Percentiles rank a stretch among this genome's conserved stretches.
Conservation (phyloP, 2,888 invertebrate species). For the Lysandra coridon region DNA sequence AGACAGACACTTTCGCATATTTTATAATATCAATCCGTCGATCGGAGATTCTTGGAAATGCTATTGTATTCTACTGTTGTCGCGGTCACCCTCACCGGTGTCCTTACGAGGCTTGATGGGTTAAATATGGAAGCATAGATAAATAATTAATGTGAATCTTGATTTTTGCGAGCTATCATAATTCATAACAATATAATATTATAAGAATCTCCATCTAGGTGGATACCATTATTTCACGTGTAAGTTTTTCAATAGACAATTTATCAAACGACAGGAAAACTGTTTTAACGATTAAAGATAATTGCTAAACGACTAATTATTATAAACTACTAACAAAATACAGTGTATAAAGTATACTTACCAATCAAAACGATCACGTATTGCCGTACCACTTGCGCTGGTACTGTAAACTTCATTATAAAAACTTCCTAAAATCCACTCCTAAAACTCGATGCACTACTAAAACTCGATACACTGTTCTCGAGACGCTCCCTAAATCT, state of each 20-base stretch:
- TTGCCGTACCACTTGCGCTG: constrained; percentile 46
- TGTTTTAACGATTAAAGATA: not conserved
- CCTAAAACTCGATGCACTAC: not conserved
- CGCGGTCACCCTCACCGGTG: too few relatives aligned
- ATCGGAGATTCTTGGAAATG: too few relatives aligned
- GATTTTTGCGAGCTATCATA: too few relatives aligned
- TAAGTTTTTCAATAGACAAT: not conserved
- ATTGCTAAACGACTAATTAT: not conserved
- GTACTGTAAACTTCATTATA: constrained; percentile 39
- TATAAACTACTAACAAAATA: not conserved
- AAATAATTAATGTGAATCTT: too few relatives aligned
- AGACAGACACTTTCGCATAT: too few relatives aligned
- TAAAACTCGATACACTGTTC: constrained; percentile 4
- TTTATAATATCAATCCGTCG: too few relatives aligned
- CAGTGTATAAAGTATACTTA: constrained; percentile 35
- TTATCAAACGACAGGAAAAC: not conserved
- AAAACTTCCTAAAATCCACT: not conserved
- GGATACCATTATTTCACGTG: not conserved
- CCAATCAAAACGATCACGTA: constrained; percentile 49
- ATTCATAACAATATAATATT: too few relatives aligned
- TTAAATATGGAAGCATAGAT: too few relatives aligned
- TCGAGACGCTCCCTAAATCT: not conserved
- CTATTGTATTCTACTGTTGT: too few relatives aligned
- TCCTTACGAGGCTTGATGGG: too few relatives aligned
- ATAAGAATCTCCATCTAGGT: too few relatives aligned